Percentiles rank a stretch among this genome's conserved stretches.
phyloP scores from a whole-genome alignment of 1,140 invertebrate genomes.

The Atta cephalotes region DNA sequence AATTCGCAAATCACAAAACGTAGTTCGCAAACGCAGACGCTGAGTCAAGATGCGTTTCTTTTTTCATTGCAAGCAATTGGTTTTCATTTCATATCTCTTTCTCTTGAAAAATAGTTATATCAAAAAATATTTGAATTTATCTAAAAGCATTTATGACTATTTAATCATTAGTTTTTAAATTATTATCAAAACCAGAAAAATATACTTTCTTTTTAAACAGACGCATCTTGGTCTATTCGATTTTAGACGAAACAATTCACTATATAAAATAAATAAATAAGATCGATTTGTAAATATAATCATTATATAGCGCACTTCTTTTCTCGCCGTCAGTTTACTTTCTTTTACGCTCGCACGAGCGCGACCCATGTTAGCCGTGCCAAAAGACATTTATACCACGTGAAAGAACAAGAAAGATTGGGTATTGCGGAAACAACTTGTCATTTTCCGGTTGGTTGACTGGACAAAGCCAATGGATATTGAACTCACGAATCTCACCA shows the following conservation, averaged over 20 bases:
- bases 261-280: background rate
- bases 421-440: constrained; percentile 57
- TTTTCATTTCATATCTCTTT: background rate
- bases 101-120: background rate
- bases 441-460: constrained; percentile 50
- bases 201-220: background rate
- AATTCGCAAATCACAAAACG: too few relatives aligned
- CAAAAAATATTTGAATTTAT: background rate
- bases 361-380: constrained; percentile 4
- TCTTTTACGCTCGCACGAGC: constrained; percentile 40
- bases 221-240: background rate
- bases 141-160: background rate
- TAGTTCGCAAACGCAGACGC: too few relatives aligned
- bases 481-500: constrained; percentile 32
- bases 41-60: too few relatives aligned
- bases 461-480: constrained; percentile 37
- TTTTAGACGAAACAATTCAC: background rate
- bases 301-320: background rate
- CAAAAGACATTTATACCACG: constrained; percentile 6
- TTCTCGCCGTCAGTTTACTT: constrained; percentile 17
- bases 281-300: background rate
- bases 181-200: background rate
- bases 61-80: too few relatives aligned
- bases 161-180: constrained; percentile 1
- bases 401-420: constrained; percentile 33